phyloP scores from a whole-genome alignment of 2,888 invertebrate genomes.

The Girardia tigrina region DNA sequence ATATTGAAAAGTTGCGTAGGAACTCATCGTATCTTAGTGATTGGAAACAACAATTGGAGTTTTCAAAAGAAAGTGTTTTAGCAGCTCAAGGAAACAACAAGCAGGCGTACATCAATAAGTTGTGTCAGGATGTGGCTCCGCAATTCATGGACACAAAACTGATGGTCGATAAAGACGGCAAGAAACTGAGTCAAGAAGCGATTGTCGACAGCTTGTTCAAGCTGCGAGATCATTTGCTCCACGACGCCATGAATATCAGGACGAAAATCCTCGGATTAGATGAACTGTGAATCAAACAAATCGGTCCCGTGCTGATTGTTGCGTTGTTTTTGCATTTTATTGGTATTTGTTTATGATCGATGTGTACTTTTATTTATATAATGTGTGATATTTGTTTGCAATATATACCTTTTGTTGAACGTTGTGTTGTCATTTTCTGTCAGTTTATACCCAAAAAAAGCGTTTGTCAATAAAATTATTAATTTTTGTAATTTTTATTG shows the following conservation, averaged over 20 bases:
- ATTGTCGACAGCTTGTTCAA: conserved; percentile 82
- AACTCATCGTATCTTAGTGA: conserved; percentile 70
- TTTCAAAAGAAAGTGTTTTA: conserved; percentile 59
- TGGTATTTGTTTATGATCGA: too few relatives aligned
- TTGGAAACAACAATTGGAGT: conserved; percentile 72
- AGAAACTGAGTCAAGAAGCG: conserved; percentile 59
- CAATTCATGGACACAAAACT: neutral
- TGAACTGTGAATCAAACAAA: conserved; percentile 30
- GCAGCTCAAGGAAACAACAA: conserved; percentile 42
- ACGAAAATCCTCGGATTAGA: conserved; percentile 21
- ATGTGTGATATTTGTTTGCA: too few relatives aligned
- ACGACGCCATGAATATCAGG: conserved; percentile 65
- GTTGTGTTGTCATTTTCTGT: too few relatives aligned
- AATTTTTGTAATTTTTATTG: too few relatives aligned
- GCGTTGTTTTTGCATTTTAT: too few relatives aligned
- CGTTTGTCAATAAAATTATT: too few relatives aligned
- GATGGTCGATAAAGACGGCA: conserved; percentile 48
- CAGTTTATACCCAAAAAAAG: too few relatives aligned
- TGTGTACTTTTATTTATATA: too few relatives aligned
- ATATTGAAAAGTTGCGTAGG: conserved; percentile 79
- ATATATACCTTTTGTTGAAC: too few relatives aligned
- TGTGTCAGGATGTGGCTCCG: neutral
- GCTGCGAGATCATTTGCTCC: conserved; percentile 78
- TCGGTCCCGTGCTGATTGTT: too few relatives aligned
- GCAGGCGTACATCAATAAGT: neutral